Percentiles rank a stretch among this genome's conserved stretches.
Conservation (phyloP, 2,113 vertebrate species). For the Neolamprologus longior region DNA sequence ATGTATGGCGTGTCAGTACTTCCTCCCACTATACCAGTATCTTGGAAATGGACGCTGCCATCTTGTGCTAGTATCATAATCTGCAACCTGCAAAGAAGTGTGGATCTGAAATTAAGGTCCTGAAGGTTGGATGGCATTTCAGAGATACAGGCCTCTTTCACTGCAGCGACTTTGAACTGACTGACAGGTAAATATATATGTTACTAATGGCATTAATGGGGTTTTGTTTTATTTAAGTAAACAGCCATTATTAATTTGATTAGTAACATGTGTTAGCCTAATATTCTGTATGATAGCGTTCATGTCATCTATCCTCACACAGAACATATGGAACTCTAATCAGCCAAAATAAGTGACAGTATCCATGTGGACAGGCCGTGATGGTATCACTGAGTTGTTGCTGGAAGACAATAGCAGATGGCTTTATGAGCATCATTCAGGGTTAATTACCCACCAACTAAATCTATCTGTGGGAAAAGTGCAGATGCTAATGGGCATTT, state of each 20-base stretch:
- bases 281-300: background rate
- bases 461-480: background rate
- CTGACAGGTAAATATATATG: background rate
- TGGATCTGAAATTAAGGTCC: background rate
- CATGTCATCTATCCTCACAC: background rate
- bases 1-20: background rate
- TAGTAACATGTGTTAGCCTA: background rate
- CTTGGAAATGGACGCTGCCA: background rate
- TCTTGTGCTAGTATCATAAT: background rate
- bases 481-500: constrained; percentile 18
- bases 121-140: background rate
- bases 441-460: constrained; percentile 11
- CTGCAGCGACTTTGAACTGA: background rate
- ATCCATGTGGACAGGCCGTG: background rate
- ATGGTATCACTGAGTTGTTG: background rate
- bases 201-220: background rate
- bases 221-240: background rate
- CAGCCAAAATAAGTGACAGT: background rate
- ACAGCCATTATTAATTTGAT: background rate
- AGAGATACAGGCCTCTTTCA: background rate
- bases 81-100: background rate
- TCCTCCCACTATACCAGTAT: background rate
- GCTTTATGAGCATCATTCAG: background rate
- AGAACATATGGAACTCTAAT: background rate
- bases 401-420: constrained; percentile 27